phyloP scores from a whole-genome alignment of 2,888 invertebrate species.

The Clanis bilineata region DNA sequence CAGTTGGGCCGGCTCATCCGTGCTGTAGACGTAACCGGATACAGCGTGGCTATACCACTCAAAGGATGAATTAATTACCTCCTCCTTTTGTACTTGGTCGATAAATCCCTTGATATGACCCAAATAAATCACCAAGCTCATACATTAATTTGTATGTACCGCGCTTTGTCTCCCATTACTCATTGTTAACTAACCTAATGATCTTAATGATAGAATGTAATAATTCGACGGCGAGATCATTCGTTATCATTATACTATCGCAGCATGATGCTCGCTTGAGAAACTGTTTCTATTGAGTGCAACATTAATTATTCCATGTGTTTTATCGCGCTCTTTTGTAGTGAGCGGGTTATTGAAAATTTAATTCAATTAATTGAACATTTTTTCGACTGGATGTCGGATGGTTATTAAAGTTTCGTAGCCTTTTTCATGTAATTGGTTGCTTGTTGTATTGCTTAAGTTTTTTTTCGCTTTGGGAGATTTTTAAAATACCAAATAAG shows the following conservation, averaged over 20 bases:
- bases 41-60: too few relatives aligned
- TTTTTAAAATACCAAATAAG: too few relatives aligned
- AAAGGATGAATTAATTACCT: neutral
- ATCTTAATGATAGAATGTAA: slow-evolving; percentile 57
- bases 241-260: slow-evolving; percentile 49
- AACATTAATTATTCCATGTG: slow-evolving; percentile 41
- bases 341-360: slow-evolving; percentile 7
- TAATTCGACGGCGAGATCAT: slow-evolving; percentile 50
- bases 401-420: neutral
- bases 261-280: slow-evolving; percentile 62
- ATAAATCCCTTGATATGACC: neutral
- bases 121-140: slow-evolving; percentile 17
- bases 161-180: slow-evolving; percentile 42
- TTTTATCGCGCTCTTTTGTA: slow-evolving; percentile 22
- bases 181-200: slow-evolving; percentile 55
- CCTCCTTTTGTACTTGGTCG: too few relatives aligned
- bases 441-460: neutral
- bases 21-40: too few relatives aligned
- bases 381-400: neutral
- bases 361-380: slow-evolving; percentile 1
- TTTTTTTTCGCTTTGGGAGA: neutral
- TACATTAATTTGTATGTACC: slow-evolving; percentile 42
- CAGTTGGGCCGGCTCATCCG: too few relatives aligned
- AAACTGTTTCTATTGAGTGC: slow-evolving; percentile 48
- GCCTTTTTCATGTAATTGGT: too few relatives aligned